These are phyloP conservation scores for Ibidorhyncha struthersii DNA, from an alignment of 2,113 vertebrate genomes.

Conservation along the genomic window DNA sequence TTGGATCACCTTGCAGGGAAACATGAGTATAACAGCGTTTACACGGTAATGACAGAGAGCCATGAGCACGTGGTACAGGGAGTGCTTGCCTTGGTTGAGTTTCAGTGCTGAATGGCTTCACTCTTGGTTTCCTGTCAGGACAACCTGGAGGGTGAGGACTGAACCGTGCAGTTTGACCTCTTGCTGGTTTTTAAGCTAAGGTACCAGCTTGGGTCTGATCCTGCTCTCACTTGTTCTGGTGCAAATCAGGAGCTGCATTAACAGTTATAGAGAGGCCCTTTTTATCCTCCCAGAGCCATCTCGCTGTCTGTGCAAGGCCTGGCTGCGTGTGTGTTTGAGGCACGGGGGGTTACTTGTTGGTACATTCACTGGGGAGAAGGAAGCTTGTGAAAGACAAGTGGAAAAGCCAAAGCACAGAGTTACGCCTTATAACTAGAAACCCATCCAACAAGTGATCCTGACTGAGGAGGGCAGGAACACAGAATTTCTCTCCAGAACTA, in stretches of 20 bases:
- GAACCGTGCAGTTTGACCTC: background rate
- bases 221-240: background rate
- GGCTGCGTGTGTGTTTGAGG: background rate
- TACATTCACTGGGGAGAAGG: background rate
- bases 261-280: background rate
- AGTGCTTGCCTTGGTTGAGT: background rate
- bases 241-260: background rate
- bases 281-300: background rate
- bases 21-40: background rate
- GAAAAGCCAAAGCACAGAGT: constrained; percentile 41
- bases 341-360: background rate
- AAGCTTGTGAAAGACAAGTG: background rate
- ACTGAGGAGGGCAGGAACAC: background rate
- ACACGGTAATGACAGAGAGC: background rate
- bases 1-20: background rate
- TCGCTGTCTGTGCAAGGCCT: background rate
- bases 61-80: background rate
- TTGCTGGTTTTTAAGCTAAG: background rate
- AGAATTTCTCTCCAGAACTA: background rate
- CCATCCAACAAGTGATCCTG: background rate
- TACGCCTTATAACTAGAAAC: background rate
- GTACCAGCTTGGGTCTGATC: background rate
- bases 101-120: background rate
- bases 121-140: background rate
- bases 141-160: background rate